phyloP scores from a whole-genome alignment of 2,888 invertebrate species.

The Thelaira solivaga region DNA sequence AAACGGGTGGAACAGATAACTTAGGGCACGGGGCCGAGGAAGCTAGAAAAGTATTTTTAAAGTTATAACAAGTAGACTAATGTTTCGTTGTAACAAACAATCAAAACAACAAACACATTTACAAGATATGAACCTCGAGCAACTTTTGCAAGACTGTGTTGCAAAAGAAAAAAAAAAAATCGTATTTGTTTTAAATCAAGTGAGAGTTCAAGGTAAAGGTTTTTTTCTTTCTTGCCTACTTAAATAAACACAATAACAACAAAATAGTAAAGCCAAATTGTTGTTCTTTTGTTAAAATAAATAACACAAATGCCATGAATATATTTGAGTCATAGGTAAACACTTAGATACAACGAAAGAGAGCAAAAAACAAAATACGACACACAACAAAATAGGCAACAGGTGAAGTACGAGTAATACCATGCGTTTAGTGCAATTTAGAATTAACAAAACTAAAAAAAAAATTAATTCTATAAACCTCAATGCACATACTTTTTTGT shows the following conservation, averaged over 20 bases:
- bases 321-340: constrained; percentile 22
- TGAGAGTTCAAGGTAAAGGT: constrained; percentile 56
- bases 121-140: neutral
- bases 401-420: constrained; percentile 55
- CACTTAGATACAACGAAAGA: neutral
- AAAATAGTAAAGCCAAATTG: constrained; percentile 15
- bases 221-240: constrained; percentile 17
- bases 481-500: constrained; percentile 2
- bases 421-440: constrained; percentile 17
- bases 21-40: too few species aligned
- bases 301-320: neutral
- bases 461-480: neutral
- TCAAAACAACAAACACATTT: neutral
- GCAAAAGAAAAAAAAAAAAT: neutral
- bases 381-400: constrained; percentile 34
- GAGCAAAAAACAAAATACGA: constrained; percentile 2
- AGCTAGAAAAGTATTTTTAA: neutral
- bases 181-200: constrained; percentile 28
- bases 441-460: constrained; percentile 12
- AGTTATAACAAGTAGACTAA: constrained; percentile 11
- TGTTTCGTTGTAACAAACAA: neutral
- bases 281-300: constrained; percentile 21
- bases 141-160: neutral
- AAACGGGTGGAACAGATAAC: neutral
- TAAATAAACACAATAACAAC: neutral